Percentiles rank a stretch among this genome's conserved stretches.
These are phyloP conservation scores for Coptotermes formosanus DNA, from an alignment of 1,140 invertebrate genomes.

Conservation along the genomic window DNA sequence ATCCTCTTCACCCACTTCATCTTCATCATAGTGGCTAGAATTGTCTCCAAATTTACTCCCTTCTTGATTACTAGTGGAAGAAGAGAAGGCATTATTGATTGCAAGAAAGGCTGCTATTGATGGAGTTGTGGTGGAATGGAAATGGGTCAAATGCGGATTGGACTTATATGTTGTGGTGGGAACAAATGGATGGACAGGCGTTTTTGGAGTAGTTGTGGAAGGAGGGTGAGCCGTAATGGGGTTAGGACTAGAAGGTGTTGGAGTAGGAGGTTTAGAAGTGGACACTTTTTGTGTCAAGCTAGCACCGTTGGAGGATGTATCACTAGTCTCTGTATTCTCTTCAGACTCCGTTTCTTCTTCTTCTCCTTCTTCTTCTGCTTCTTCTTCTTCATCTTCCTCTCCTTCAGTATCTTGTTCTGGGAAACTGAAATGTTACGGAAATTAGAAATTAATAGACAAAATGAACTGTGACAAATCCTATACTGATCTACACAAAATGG, in stretches of 20 bases:
- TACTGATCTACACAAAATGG: too few species aligned
- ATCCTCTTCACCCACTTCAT: neutral
- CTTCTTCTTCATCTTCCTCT: slow-evolving; percentile 16
- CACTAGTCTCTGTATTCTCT: slow-evolving; percentile 28
- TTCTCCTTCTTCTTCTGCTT: slow-evolving; percentile 34
- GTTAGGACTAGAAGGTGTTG: slow-evolving; percentile 33
- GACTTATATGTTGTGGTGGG: slow-evolving; percentile 39
- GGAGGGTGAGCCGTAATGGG: neutral
- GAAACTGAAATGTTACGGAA: neutral
- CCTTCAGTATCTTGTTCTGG: slow-evolving; percentile 35
- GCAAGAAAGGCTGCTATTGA: slow-evolving; percentile 39
- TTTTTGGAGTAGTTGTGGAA: slow-evolving; percentile 29
- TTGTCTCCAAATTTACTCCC: slow-evolving; percentile 27
- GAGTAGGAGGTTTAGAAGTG: slow-evolving; percentile 39
- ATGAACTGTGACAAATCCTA: too few species aligned
- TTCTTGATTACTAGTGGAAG: slow-evolving; percentile 36
- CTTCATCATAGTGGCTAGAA: slow-evolving; percentile 7
- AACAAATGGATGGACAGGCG: neutral
- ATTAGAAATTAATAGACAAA: neutral
- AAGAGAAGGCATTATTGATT: slow-evolving; percentile 38
- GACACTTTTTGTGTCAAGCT: slow-evolving; percentile 34
- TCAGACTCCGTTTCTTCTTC: slow-evolving; percentile 36
- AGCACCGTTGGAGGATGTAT: neutral
- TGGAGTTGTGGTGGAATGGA: slow-evolving; percentile 40
- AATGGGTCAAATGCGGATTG: slow-evolving; percentile 37